These are phyloP conservation scores for Distichodus sexfasciatus DNA, from an alignment of 2,797 vertebrate genomes.

Conservation along the genomic window DNA sequence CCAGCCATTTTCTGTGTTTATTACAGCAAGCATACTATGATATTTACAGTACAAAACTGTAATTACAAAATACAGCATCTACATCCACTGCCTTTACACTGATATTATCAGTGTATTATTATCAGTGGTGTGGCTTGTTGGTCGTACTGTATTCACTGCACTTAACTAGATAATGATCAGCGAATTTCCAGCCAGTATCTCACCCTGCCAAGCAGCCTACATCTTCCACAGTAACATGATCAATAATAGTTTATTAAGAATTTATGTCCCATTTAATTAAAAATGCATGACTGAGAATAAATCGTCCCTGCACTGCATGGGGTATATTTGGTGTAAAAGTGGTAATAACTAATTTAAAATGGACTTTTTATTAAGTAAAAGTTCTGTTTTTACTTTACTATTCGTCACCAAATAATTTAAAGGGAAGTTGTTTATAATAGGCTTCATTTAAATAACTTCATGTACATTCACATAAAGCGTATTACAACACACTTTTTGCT, in stretches of 20 bases:
- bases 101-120: neutral
- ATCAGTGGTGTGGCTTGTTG: neutral
- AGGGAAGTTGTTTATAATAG: too few relatives aligned
- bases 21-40: too few relatives aligned
- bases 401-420: too few relatives aligned
- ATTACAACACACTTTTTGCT: too few relatives aligned
- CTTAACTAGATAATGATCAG: constrained; percentile 9
- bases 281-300: constrained; percentile 49
- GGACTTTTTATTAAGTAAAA: neutral
- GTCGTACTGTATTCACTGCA: neutral
- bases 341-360: neutral
- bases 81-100: neutral
- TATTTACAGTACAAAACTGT: too few relatives aligned
- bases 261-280: constrained; percentile 48
- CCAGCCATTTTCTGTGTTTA: too few relatives aligned
- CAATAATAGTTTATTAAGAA: constrained; percentile 54
- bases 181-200: neutral
- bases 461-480: too few relatives aligned
- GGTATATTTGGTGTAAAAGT: neutral
- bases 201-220: constrained; percentile 6
- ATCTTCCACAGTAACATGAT: constrained; percentile 43
- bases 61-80: neutral
- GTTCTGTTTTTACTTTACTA: neutral
- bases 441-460: too few relatives aligned
- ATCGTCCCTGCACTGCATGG: constrained; percentile 16